A percentile compares a stretch with the other conserved stretches of the same genome.
Evolutionary conservation across 2,113 vertebrate species (phyloP).

Genomic region (Chloroceryle aenea): DNA sequence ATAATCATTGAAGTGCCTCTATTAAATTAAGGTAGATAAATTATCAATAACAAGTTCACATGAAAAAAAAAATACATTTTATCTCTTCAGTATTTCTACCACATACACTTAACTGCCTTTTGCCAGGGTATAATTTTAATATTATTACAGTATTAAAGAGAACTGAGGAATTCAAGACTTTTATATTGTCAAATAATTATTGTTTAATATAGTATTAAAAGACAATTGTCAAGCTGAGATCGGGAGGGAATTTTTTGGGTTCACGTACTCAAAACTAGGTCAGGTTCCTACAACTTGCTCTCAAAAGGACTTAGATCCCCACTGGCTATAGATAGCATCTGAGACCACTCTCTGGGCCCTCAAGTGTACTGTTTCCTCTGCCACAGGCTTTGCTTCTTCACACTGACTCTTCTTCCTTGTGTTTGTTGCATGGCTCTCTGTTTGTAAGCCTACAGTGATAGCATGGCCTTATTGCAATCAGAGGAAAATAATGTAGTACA

Average conservation of each 20-base stretch:
- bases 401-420: background rate
- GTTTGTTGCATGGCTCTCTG: background rate
- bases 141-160: background rate
- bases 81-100: background rate
- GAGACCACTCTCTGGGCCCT: background rate
- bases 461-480: background rate
- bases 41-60: background rate
- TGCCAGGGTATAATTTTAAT: background rate
- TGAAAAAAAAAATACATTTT: background rate
- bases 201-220: background rate
- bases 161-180: background rate
- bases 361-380: background rate
- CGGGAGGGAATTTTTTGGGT: background rate
- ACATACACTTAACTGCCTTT: background rate
- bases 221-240: background rate
- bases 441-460: background rate
- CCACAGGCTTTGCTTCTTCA: background rate
- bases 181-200: background rate
- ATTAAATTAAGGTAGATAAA: background rate
- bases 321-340: background rate
- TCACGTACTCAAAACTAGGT: background rate
- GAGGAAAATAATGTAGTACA: background rate
- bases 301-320: background rate
- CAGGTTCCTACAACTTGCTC: background rate
- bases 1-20: background rate